Conservation (phyloP, 2,888 invertebrate species). For the Troides aeacus region DNA sequence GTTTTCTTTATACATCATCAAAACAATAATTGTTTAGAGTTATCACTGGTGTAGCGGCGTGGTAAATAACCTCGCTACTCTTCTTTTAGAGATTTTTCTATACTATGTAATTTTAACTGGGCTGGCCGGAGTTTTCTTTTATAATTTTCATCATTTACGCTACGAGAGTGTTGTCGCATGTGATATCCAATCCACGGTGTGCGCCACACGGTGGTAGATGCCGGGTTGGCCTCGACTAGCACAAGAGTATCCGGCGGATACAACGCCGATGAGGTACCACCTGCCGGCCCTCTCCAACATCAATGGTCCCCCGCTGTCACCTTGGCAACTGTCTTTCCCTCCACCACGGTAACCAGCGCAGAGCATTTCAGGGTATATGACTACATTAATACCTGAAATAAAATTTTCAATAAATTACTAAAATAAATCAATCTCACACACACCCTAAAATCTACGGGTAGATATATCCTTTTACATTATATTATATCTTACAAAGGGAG, state of each 20-base stretch:
- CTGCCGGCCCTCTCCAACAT: slow-evolving; percentile 93
- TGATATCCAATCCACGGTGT: slow-evolving; percentile 95
- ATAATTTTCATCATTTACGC: slow-evolving; percentile 30
- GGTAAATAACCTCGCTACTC: slow-evolving; percentile 6
- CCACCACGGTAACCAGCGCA: slow-evolving; percentile 95
- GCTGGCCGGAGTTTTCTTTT: background rate
- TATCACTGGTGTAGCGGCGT: slow-evolving; percentile 18
- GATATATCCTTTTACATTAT: too few species aligned
- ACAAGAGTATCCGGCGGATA: slow-evolving; percentile 96
- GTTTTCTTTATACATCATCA: background rate
- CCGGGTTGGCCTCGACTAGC: slow-evolving; percentile 96
- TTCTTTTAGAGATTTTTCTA: background rate
- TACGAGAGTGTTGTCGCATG: slow-evolving; percentile 78
- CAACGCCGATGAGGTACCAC: slow-evolving; percentile 95
- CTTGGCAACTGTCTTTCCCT: slow-evolving; percentile 89
- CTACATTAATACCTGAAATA: slow-evolving; percentile 87
- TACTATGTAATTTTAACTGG: background rate
- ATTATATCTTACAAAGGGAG: too few species aligned
- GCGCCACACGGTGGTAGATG: slow-evolving; percentile 95
- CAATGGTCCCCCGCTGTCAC: slow-evolving; percentile 93
- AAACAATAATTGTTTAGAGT: slow-evolving; percentile 1
- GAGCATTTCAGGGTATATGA: slow-evolving; percentile 97
- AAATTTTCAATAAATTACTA: slow-evolving; percentile 4
- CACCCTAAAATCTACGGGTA: too few species aligned
- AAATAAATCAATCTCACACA: too few species aligned